Conservation (phyloP, 2,113 vertebrate genomes). For the Tyrannus savana region DNA sequence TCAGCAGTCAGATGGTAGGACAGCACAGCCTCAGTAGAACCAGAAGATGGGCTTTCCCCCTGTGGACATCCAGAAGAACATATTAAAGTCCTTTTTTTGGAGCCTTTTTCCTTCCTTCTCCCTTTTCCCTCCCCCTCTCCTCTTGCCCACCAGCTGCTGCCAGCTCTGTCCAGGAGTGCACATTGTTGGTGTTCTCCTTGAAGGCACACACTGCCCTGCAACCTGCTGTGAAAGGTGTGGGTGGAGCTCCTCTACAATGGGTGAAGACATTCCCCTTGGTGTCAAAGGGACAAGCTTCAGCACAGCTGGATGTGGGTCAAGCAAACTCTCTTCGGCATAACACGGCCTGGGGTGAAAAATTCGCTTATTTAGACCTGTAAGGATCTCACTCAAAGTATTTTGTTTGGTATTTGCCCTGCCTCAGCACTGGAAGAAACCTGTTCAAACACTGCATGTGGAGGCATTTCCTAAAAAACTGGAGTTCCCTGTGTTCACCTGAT, state of each 20-base stretch:
- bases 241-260: neutral
- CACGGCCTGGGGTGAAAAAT: neutral
- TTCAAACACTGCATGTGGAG: neutral
- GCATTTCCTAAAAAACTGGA: neutral
- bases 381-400: neutral
- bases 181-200: fast-evolving
- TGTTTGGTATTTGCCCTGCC: neutral
- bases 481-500: slow-evolving; percentile 17
- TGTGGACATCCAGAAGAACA: neutral
- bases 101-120: neutral
- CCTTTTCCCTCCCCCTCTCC: neutral
- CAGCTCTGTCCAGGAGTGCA: neutral
- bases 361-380: neutral
- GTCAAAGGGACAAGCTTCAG: neutral
- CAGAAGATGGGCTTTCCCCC: neutral
- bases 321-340: neutral
- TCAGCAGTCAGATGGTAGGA: neutral
- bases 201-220: fast-evolving
- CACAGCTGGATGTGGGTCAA: neutral
- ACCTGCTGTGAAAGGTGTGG: neutral
- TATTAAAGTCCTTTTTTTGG: neutral
- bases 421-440: neutral
- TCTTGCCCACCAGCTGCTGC: neutral
- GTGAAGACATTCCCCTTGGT: neutral
- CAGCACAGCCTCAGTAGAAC: neutral